A percentile compares a stretch with the other conserved stretches of the same genome.
Conservation (phyloP, 2,797 vertebrate species). For the Decapterus maruadsi region DNA sequence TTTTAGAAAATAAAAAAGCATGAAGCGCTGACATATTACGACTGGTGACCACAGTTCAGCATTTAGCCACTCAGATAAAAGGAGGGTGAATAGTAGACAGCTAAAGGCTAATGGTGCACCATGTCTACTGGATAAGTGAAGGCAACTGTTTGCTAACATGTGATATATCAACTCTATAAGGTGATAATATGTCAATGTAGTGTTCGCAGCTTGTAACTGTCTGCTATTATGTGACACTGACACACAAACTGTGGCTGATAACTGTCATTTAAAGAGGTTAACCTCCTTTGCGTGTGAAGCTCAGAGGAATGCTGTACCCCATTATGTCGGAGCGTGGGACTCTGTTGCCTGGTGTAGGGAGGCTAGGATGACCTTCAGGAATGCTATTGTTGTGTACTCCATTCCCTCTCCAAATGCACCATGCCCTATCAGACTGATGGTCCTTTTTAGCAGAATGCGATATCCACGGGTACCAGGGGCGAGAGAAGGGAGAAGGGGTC, state of each 20-base stretch:
- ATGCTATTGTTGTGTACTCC: slow-evolving; percentile 86
- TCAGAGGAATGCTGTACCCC: slow-evolving; percentile 71
- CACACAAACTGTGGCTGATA: slow-evolving; percentile 40
- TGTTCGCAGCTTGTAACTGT: slow-evolving; percentile 5
- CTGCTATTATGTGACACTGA: background rate
- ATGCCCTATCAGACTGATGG: slow-evolving; percentile 88
- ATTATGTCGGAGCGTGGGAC: slow-evolving; percentile 83
- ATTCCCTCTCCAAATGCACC: slow-evolving; percentile 84
- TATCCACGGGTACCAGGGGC: slow-evolving; percentile 85
- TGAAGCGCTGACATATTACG: background rate
- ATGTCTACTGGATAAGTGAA: background rate
- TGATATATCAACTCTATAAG: background rate
- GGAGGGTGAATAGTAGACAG: background rate
- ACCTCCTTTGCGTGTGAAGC: slow-evolving; percentile 59
- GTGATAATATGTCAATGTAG: background rate
- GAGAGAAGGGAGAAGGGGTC: slow-evolving; percentile 77
- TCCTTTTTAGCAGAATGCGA: slow-evolving; percentile 94
- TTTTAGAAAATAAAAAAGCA: background rate
- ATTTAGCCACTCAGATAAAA: background rate
- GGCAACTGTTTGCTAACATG: background rate
- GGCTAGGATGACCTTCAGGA: slow-evolving; percentile 86
- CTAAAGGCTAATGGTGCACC: background rate
- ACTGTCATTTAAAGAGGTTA: slow-evolving; percentile 59
- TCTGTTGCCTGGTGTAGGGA: slow-evolving; percentile 74
- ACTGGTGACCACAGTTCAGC: background rate